Conservation (phyloP, 1,140 invertebrate genomes). For the Ips nitidus region DNA sequence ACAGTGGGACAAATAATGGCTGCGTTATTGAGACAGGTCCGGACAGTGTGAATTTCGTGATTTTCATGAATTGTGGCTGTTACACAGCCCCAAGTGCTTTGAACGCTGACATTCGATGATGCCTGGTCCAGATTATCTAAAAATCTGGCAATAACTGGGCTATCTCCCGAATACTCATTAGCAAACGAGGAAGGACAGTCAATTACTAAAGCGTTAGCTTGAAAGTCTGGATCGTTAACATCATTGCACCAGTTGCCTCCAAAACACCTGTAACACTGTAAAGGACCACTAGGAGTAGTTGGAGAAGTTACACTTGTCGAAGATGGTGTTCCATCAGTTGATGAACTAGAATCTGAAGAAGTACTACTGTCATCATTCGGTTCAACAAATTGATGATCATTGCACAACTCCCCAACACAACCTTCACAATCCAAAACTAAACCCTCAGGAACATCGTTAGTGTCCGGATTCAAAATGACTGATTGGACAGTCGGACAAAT, state of each 20-base stretch:
- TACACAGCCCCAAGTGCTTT: too few relatives aligned
- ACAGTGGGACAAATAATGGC: too few relatives aligned
- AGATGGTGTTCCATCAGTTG: background rate
- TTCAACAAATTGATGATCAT: slow-evolving; percentile 4
- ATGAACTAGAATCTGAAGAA: background rate
- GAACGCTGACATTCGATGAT: too few relatives aligned
- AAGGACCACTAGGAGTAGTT: background rate
- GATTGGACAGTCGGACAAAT: slow-evolving; percentile 4
- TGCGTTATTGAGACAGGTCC: too few relatives aligned
- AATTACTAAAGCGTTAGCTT: too few relatives aligned
- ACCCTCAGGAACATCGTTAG: background rate
- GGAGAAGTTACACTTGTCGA: background rate
- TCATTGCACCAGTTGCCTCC: background rate
- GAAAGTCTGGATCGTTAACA: background rate
- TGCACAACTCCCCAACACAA: slow-evolving; percentile 1
- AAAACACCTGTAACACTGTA: too few relatives aligned
- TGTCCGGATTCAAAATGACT: slow-evolving; percentile 2
- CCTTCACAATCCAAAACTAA: slow-evolving; percentile 15
- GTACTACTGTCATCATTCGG: background rate
- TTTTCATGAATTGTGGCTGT: too few relatives aligned
- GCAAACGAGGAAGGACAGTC: too few relatives aligned
- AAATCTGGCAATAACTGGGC: too few relatives aligned
- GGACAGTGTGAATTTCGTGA: too few relatives aligned
- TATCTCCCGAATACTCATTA: too few relatives aligned
- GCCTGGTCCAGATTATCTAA: too few relatives aligned